phyloP scores from a whole-genome alignment of 2,113 vertebrate genomes.

The Rhombomys opimus region DNA sequence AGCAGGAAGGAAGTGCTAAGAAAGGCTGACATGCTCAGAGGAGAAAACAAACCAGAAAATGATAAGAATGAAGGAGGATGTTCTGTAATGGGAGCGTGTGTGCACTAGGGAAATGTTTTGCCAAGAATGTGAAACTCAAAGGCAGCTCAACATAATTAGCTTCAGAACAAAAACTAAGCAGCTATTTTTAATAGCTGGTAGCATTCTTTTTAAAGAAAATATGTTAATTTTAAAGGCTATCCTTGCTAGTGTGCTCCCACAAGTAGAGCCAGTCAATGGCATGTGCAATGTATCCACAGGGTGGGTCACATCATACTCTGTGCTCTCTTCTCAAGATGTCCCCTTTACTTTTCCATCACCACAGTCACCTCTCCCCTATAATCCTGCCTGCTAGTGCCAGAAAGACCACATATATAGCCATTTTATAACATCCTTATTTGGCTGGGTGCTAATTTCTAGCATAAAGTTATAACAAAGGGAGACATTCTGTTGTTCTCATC shows the following conservation, averaged over 20 bases:
- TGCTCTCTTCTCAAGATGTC: neutral
- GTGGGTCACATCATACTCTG: neutral
- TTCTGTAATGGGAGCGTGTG: neutral
- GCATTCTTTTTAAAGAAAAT: neutral
- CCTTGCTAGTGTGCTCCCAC: neutral
- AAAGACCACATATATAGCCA: neutral
- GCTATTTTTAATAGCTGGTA: neutral
- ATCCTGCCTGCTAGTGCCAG: neutral
- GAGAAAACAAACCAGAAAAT: neutral
- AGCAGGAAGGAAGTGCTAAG: neutral
- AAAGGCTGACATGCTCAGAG: neutral
- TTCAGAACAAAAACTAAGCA: neutral
- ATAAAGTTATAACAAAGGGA: neutral
- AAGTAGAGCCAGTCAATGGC: neutral
- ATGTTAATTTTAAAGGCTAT: neutral
- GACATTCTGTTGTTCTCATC: no score
- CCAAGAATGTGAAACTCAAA: neutral
- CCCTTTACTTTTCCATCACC: neutral
- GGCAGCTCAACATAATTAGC: neutral
- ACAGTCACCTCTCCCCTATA: neutral
- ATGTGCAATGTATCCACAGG: neutral
- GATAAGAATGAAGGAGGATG: neutral
- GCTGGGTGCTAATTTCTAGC: neutral
- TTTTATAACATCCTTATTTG: neutral
- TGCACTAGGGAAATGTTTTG: neutral